phyloP scores from a whole-genome alignment of 2,888 invertebrate genomes.

The Lacanobia oleracea region DNA sequence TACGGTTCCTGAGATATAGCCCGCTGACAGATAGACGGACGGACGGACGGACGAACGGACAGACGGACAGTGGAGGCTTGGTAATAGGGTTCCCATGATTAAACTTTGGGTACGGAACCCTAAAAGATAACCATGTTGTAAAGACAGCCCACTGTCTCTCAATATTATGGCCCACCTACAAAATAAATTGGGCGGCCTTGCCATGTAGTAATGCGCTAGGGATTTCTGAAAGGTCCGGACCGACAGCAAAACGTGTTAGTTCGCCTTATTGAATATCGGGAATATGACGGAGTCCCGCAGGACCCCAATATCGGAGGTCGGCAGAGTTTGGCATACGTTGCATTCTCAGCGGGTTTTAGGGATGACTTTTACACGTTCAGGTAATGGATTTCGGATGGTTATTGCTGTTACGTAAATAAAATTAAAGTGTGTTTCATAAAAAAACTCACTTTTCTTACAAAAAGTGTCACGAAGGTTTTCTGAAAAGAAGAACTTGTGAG shows the following conservation, averaged over 20 bases:
- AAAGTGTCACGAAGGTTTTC: not conserved
- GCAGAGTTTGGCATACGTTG: conserved; percentile 74
- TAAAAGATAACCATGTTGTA: no score
- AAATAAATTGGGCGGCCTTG: conserved; percentile 17
- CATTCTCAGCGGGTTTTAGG: conserved; percentile 81
- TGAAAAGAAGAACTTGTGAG: not conserved
- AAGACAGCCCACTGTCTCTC: not conserved
- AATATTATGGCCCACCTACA: not conserved
- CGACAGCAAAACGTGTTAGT: conserved; percentile 85
- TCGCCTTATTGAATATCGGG: conserved; percentile 86
- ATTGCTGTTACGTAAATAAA: conserved; percentile 64
- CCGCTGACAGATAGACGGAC: no score
- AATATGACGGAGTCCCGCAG: conserved; percentile 82
- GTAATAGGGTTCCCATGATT: no score
- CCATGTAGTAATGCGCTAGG: conserved; percentile 80
- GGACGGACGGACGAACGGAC: no score
- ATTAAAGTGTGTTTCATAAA: conserved; percentile 50
- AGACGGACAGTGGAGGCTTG: no score
- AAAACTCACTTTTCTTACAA: not conserved
- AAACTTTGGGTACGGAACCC: no score
- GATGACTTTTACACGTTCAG: conserved; percentile 74
- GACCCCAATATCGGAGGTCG: conserved; percentile 77
- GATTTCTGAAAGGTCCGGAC: conserved; percentile 80
- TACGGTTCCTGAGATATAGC: no score
- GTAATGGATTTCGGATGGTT: conserved; percentile 77